Evolutionary conservation across 2,113 vertebrate genomes (phyloP).

Genomic region (Probosciger aterrimus): DNA sequence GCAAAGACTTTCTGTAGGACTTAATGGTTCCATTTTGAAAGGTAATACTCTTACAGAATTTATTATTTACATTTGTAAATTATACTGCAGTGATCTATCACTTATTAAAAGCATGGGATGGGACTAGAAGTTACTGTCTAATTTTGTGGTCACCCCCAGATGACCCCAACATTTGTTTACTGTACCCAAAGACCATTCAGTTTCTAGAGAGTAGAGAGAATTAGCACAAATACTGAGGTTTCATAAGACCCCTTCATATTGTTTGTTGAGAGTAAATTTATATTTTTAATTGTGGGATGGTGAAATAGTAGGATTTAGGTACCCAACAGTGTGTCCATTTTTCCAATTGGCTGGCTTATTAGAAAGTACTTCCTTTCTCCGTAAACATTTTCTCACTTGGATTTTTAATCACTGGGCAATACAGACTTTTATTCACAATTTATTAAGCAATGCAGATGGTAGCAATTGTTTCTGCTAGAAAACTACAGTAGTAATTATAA

Average conservation of each 20-base stretch:
- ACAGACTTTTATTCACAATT: neutral
- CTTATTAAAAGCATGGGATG: neutral
- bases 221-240: neutral
- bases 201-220: neutral
- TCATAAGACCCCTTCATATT: neutral
- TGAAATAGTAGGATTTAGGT: neutral
- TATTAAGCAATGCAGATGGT: neutral
- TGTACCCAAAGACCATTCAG: neutral
- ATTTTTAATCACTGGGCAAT: neutral
- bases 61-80: constrained; percentile 6
- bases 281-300: neutral
- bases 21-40: constrained; percentile 25
- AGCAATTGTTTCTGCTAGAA: neutral
- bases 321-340: neutral
- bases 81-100: neutral
- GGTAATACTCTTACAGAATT: neutral
- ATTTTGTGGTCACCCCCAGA: neutral
- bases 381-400: neutral
- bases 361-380: neutral
- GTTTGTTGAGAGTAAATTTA: neutral
- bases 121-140: neutral
- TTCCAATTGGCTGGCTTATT: neutral
- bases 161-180: neutral
- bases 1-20: constrained; percentile 16
- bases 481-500: neutral